phyloP scores from a whole-genome alignment of 2,888 invertebrate genomes.

The Linnaemya vulpina region DNA sequence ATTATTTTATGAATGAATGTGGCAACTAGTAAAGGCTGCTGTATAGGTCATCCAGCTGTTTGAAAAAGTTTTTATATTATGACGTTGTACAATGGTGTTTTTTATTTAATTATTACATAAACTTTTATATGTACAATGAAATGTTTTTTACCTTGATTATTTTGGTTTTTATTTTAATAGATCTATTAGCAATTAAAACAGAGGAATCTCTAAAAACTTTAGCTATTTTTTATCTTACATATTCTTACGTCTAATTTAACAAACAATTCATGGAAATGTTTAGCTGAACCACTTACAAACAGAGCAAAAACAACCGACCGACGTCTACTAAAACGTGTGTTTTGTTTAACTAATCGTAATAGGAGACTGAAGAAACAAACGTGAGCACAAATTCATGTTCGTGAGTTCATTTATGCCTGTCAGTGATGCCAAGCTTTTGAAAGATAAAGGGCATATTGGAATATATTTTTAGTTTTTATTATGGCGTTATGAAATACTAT shows the following conservation, averaged over 20 bases:
- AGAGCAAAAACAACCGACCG: background rate
- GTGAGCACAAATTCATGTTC: constrained; percentile 58
- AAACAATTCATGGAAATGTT: constrained; percentile 9
- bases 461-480: no score
- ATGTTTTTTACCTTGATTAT: constrained; percentile 39
- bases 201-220: background rate
- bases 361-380: constrained; percentile 68
- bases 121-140: constrained; percentile 44
- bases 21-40: constrained; percentile 4
- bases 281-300: background rate
- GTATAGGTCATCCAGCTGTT: background rate
- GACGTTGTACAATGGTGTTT: constrained; percentile 33
- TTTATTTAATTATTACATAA: constrained; percentile 61
- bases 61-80: background rate
- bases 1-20: constrained; percentile 41
- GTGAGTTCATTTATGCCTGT: constrained; percentile 57
- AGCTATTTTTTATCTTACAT: background rate
- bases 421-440: constrained; percentile 9
- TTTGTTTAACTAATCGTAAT: constrained; percentile 38
- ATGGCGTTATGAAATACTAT: no score
- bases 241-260: constrained; percentile 16
- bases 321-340: constrained; percentile 20
- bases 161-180: background rate
- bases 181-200: constrained; percentile 16
- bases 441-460: background rate